Conservation (phyloP, 2,113 vertebrate genomes). For the Atractosteus spatula region DNA sequence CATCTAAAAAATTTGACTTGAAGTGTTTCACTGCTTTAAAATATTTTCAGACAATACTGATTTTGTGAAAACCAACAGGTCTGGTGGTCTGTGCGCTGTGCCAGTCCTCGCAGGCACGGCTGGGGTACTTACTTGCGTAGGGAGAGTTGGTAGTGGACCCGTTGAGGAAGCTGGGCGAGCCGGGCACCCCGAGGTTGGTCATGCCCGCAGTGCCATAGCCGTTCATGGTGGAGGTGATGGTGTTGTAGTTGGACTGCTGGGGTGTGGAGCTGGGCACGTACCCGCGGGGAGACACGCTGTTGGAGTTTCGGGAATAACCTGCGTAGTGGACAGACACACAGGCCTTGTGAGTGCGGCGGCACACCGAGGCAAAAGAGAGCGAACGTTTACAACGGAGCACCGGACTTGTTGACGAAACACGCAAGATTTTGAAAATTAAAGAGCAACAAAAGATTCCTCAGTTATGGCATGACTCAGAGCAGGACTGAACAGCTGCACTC, state of each 20-base stretch:
- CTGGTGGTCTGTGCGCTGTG: background rate
- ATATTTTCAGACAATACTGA: too few species aligned
- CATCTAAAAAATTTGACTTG: too few species aligned
- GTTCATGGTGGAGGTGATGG: slow-evolving; percentile 80
- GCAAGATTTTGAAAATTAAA: too few species aligned
- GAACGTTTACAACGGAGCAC: too few species aligned
- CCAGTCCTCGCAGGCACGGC: slow-evolving; percentile 10
- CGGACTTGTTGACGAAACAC: too few species aligned
- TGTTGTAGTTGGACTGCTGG: slow-evolving; percentile 84
- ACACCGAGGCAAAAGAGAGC: too few species aligned
- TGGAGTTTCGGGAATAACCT: slow-evolving; percentile 88
- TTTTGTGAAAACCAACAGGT: background rate
- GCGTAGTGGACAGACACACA: slow-evolving; percentile 1
- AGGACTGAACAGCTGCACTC: too few species aligned
- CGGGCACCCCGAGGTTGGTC: slow-evolving; percentile 85
- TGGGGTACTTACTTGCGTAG: slow-evolving; percentile 84
- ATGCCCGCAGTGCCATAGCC: slow-evolving; percentile 77
- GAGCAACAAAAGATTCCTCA: too few species aligned
- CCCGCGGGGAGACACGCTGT: slow-evolving; percentile 79
- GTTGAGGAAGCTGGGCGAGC: slow-evolving; percentile 92
- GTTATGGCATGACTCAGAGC: too few species aligned
- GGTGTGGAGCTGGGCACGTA: slow-evolving; percentile 88
- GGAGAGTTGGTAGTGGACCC: slow-evolving; percentile 89
- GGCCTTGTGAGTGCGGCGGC: background rate
- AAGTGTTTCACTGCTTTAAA: too few species aligned